A percentile compares a stretch with the other conserved stretches of the same genome.
These are phyloP conservation scores for Colletes latitarsis DNA, from an alignment of 1,140 invertebrate genomes.

Conservation along the genomic window DNA sequence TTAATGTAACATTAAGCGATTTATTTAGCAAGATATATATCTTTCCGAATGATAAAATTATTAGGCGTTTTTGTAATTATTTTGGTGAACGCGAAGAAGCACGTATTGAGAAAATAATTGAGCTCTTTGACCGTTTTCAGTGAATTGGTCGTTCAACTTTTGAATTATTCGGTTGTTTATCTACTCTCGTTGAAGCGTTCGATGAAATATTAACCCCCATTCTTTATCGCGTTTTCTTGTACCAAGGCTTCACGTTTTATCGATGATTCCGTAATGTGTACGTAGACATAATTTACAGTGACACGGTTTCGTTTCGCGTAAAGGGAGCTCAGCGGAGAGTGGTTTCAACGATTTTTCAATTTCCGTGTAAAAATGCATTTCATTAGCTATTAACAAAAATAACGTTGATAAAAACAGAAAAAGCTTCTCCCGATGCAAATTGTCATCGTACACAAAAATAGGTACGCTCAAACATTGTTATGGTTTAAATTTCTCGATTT, in stretches of 20 bases:
- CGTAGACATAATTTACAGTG: conserved; percentile 24
- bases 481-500: no score
- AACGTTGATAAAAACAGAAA: background rate
- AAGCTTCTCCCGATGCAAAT: background rate
- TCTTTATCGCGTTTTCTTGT: background rate
- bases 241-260: conserved; percentile 8
- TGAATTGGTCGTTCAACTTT: background rate
- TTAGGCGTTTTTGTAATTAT: no score
- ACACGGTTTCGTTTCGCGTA: conserved; percentile 11
- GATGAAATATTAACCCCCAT: conserved; percentile 13
- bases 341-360: conserved; percentile 16
- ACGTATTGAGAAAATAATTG: background rate
- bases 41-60: background rate
- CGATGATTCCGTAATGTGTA: background rate
- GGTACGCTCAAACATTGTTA: no score
- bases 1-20: no score
- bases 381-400: background rate
- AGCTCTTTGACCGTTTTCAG: background rate
- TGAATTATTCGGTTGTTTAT: background rate
- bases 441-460: background rate
- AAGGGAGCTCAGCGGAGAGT: background rate
- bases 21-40: no score
- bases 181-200: background rate
- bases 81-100: no score
- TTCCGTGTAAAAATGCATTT: background rate